Evolutionary conservation across 2,888 invertebrate genomes (phyloP).

Genomic region (Drosophila demipolita): DNA sequence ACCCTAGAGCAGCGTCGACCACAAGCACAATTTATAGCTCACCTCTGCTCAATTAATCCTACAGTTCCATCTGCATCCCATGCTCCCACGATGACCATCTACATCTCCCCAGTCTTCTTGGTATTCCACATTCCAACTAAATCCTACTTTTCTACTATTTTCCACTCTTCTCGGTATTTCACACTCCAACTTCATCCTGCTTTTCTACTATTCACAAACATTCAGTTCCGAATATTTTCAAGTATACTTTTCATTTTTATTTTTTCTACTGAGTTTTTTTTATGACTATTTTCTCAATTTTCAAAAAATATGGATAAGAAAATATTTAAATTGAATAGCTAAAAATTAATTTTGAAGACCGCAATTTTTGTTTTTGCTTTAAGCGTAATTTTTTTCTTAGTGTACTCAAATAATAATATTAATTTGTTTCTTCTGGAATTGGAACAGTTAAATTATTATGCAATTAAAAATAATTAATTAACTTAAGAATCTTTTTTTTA

Average conservation of each 20-base stretch:
- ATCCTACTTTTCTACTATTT: neutral
- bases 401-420: no score
- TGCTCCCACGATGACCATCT: neutral
- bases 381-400: no score
- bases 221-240: neutral
- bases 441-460: neutral
- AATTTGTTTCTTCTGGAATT: neutral
- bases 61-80: neutral
- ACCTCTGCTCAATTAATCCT: neutral
- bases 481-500: rapidly evolving
- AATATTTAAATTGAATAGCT: neutral
- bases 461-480: no score
- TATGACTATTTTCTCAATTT: neutral
- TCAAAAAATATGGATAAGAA: neutral
- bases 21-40: neutral
- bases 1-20: neutral
- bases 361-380: no score
- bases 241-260: neutral
- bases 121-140: neutral
- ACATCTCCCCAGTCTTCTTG: no score
- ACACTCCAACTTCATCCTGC: neutral
- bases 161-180: neutral
- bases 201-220: neutral
- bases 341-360: neutral
- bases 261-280: neutral